Evolutionary conservation across 2,113 vertebrate genomes (phyloP).

Genomic region (Lampris megalopsis): DNA sequence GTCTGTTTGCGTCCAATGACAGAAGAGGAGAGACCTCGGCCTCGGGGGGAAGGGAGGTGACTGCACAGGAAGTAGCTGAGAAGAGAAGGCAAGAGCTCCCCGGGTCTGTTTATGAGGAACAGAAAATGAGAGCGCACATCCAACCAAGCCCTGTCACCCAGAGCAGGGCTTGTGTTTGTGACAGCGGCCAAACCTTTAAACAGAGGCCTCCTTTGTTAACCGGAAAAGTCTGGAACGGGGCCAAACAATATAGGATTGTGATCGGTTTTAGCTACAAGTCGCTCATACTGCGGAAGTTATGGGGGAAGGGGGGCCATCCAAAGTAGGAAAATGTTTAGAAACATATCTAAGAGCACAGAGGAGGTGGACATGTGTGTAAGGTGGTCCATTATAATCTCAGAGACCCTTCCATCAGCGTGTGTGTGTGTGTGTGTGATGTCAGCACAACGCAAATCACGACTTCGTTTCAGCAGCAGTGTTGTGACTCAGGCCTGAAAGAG

Average conservation of each 20-base stretch:
- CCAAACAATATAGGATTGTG: constrained; percentile 26
- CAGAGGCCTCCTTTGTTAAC: constrained; percentile 16
- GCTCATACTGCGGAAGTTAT: neutral
- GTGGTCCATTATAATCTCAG: neutral
- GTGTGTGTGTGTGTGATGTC: neutral
- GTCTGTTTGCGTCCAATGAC: constrained; percentile 45
- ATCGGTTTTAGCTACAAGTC: constrained; percentile 32
- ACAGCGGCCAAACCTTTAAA: constrained; percentile 4
- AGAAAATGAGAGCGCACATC: constrained; percentile 32
- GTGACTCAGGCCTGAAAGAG: constrained; percentile 28
- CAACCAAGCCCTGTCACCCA: neutral
- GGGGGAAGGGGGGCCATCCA: too few relatives aligned
- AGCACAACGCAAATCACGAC: neutral
- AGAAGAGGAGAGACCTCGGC: neutral
- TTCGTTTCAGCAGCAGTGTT: constrained; percentile 11
- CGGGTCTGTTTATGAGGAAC: constrained; percentile 42
- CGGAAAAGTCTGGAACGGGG: constrained; percentile 29
- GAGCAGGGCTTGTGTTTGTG: constrained; percentile 32
- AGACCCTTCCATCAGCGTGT: neutral
- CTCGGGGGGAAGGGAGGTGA: constrained; percentile 65
- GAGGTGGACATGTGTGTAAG: too few relatives aligned
- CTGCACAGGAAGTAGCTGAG: constrained; percentile 58
- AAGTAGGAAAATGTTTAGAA: too few relatives aligned
- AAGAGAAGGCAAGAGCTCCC: constrained; percentile 42
- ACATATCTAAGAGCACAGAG: too few relatives aligned